Conservation (phyloP, 2,797 vertebrate species). For the Aldrovandia affinis region DNA sequence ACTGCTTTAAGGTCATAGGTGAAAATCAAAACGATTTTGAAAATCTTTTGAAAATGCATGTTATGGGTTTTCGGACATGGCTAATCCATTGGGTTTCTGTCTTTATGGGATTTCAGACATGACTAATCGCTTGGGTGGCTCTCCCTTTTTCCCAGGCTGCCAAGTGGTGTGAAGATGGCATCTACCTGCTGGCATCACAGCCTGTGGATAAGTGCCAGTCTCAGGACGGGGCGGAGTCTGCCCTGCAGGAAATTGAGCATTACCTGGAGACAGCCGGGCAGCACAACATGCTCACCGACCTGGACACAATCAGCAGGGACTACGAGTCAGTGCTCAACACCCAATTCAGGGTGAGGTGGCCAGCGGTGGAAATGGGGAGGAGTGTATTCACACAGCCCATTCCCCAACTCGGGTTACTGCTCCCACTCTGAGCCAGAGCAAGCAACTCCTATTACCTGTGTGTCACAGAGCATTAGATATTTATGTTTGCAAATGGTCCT, state of each 20-base stretch:
- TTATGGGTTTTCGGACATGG: neutral
- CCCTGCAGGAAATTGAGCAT: constrained; percentile 90
- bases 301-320: constrained; percentile 76
- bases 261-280: constrained; percentile 84
- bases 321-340: constrained; percentile 85
- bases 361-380: too few relatives aligned
- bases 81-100: neutral
- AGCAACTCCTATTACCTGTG: too few relatives aligned
- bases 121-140: constrained; percentile 13
- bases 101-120: constrained; percentile 12
- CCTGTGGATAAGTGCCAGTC: constrained; percentile 97
- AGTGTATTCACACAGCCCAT: neutral
- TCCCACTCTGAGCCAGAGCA: neutral
- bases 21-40: too few relatives aligned
- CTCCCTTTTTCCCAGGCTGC: constrained; percentile 72
- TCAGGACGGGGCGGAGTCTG: constrained; percentile 93
- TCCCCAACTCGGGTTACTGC: neutral
- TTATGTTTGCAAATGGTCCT: too few relatives aligned
- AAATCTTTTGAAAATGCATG: too few relatives aligned
- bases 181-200: constrained; percentile 93
- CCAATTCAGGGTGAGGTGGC: constrained; percentile 81
- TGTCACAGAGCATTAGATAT: too few relatives aligned
- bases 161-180: constrained; percentile 93
- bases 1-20: too few relatives aligned
- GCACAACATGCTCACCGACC: constrained; percentile 83